Percentiles rank a stretch among this genome's conserved stretches.
phyloP scores from a whole-genome alignment of 2,113 vertebrate genomes.

The Potamarius usumacintae region DNA sequence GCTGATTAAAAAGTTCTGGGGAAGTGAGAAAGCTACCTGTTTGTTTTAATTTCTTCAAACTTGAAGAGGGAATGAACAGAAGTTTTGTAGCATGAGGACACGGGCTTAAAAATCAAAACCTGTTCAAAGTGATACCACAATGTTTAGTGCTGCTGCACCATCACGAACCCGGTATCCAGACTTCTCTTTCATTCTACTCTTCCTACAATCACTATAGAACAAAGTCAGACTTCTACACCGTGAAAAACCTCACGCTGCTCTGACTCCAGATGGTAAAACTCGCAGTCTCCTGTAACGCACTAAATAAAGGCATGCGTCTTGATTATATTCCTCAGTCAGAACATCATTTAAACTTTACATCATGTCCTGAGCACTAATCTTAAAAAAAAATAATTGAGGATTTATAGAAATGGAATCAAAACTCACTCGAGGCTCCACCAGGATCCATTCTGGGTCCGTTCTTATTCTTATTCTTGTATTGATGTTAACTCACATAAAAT shows the following conservation, averaged over 20 bases:
- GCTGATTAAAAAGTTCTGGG: background rate
- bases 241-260: background rate
- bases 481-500: background rate
- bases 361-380: background rate
- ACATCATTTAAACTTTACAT: background rate
- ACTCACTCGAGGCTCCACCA: background rate
- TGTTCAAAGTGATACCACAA: background rate
- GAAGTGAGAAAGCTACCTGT: background rate
- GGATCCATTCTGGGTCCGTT: background rate
- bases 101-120: background rate
- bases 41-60: background rate
- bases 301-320: background rate
- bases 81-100: background rate
- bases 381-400: background rate
- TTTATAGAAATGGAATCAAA: background rate
- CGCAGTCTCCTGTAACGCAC: background rate
- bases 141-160: background rate
- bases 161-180: background rate
- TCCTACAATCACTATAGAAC: background rate
- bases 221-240: background rate
- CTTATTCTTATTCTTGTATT: background rate
- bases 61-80: background rate
- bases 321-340: conserved; percentile 19
- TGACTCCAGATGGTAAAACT: conserved; percentile 27
- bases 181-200: background rate